Conservation (phyloP, 2,113 vertebrate species). For the Hemichromis elongatus region DNA sequence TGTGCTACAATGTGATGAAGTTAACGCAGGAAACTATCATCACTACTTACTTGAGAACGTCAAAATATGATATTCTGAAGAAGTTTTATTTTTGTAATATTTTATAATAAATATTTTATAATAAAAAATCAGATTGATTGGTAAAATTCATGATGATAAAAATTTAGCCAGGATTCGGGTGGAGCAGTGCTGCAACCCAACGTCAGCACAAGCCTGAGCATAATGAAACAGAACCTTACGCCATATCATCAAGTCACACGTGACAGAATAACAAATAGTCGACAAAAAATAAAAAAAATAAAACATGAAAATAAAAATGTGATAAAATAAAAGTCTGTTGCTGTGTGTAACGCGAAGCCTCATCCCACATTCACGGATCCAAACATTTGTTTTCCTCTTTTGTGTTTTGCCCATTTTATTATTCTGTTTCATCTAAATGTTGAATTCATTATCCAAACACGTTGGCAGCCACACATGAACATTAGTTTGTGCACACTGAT, state of each 20-base stretch:
- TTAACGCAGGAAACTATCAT: neutral
- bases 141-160: rapidly evolving
- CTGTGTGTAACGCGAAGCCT: neutral
- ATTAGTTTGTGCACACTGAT: neutral
- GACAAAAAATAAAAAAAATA: neutral
- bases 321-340: neutral
- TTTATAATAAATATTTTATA: too few species aligned
- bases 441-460: neutral
- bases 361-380: neutral
- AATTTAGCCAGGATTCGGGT: neutral
- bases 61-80: neutral
- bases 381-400: neutral
- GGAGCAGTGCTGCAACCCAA: neutral
- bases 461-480: neutral
- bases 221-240: neutral
- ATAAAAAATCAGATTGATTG: neutral
- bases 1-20: neutral
- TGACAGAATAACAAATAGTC: neutral
- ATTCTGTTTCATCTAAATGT: conserved; percentile 40
- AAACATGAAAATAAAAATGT: neutral
- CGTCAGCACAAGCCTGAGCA: neutral
- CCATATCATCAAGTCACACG: neutral
- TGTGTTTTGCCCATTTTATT: neutral
- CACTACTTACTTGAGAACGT: neutral
- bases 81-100: too few species aligned